Percentiles rank a stretch among this genome's conserved stretches.
Conservation (phyloP, 2,113 vertebrate genomes). For the Phyllostomus hastatus region DNA sequence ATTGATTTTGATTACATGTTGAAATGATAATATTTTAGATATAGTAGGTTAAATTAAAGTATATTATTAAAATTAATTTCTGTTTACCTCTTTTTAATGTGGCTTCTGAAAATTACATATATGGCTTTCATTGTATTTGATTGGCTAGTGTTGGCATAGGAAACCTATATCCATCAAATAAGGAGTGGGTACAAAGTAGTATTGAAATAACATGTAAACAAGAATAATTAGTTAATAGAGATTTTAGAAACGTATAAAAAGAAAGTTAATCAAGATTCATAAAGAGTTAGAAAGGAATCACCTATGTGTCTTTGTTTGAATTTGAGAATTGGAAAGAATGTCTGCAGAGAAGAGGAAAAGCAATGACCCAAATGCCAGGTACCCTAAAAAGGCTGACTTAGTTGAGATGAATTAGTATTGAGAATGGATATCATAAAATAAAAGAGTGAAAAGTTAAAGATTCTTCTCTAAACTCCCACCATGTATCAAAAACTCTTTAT, state of each 20-base stretch:
- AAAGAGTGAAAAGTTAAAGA: not conserved
- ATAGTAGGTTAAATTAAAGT: not conserved
- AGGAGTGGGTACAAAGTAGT: not conserved
- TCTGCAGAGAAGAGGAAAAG: not conserved
- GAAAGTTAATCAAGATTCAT: not conserved
- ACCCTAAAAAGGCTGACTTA: not conserved
- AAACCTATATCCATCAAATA: not conserved
- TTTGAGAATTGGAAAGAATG: not conserved
- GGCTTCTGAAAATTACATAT: not conserved
- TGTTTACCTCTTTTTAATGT: not conserved
- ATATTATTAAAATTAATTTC: not conserved
- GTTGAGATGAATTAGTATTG: not conserved
- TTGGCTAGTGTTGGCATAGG: not conserved
- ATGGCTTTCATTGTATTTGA: not conserved
- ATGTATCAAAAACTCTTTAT: not conserved
- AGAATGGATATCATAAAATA: not conserved
- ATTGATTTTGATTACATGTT: not conserved
- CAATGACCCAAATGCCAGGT: not conserved
- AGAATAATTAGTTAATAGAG: not conserved
- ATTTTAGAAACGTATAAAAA: slow-evolving; percentile 5
- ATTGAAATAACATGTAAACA: not conserved
- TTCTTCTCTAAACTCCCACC: not conserved
- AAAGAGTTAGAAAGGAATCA: not conserved
- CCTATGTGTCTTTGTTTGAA: not conserved
- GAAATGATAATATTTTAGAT: not conserved